Evolutionary conservation across 2,797 vertebrate species (phyloP).

Genomic region (Pangasius sanitwongsei): DNA sequence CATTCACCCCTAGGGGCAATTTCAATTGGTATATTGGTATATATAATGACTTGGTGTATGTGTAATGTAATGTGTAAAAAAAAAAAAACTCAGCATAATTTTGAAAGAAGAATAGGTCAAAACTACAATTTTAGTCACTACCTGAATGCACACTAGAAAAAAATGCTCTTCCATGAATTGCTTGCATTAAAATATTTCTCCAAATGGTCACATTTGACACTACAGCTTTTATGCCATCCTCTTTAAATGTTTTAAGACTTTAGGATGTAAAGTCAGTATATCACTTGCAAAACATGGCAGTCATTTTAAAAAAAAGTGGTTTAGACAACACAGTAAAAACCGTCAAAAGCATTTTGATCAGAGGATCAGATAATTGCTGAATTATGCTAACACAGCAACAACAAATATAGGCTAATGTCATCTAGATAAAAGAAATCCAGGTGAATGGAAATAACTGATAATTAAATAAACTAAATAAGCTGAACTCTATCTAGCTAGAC

Average conservation of each 20-base stretch:
- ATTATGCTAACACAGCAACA: background rate
- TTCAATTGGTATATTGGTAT: background rate
- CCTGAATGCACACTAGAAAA: background rate
- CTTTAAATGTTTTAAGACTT: background rate
- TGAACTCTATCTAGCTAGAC: background rate
- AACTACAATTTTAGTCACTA: background rate
- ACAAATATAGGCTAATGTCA: background rate
- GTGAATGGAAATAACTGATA: background rate
- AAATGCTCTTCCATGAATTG: background rate
- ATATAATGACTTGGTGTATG: background rate
- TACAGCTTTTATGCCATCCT: background rate
- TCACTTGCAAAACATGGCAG: background rate
- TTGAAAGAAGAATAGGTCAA: background rate
- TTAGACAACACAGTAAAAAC: background rate
- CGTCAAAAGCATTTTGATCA: background rate
- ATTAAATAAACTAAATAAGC: background rate
- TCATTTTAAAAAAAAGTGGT: background rate
- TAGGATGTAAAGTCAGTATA: background rate
- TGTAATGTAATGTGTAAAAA: too few species aligned
- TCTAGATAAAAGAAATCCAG: background rate
- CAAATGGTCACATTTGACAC: background rate
- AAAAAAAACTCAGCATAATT: background rate
- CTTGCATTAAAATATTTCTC: background rate
- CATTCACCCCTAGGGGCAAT: background rate
- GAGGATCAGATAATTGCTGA: background rate